phyloP scores from a whole-genome alignment of 2,888 invertebrate genomes.

The Ctenicera cuprea region DNA sequence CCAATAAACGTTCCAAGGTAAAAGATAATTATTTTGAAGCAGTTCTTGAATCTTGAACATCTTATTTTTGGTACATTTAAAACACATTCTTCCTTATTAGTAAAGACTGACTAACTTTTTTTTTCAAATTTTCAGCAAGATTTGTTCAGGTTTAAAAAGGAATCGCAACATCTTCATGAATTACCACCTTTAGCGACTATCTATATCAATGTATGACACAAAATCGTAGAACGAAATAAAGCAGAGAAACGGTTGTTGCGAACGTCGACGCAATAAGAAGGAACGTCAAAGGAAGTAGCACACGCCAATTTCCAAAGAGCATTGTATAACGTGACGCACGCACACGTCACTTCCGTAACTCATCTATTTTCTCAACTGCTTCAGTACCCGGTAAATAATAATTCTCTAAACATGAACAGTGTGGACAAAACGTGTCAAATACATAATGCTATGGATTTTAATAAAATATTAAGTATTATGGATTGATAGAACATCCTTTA shows the following conservation, averaged over 20 bases:
- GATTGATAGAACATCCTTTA: too few species aligned
- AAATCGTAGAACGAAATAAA: slow-evolving; percentile 35
- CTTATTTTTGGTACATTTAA: too few species aligned
- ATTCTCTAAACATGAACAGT: slow-evolving; percentile 43
- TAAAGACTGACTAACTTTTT: too few species aligned
- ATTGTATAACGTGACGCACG: slow-evolving; percentile 55
- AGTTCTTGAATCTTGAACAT: too few species aligned
- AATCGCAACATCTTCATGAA: neutral
- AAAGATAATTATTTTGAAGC: too few species aligned
- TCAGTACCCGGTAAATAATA: slow-evolving; percentile 52
- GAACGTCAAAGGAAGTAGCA: slow-evolving; percentile 44
- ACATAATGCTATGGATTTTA: slow-evolving; percentile 41
- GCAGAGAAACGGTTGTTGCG: slow-evolving; percentile 12
- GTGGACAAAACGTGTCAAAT: slow-evolving; percentile 46
- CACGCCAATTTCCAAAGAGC: slow-evolving; percentile 54
- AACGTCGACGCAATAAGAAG: slow-evolving; percentile 37
- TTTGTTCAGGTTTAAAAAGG: neutral
- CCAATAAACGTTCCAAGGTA: too few species aligned
- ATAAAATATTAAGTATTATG: slow-evolving; percentile 38
- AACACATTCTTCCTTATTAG: too few species aligned
- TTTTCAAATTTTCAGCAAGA: too few species aligned
- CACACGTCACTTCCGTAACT: slow-evolving; percentile 56
- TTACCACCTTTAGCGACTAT: neutral
- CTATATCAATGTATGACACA: slow-evolving; percentile 27
- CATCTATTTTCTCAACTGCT: slow-evolving; percentile 53